These are phyloP conservation scores for Onthophagus sagittarius DNA, from an alignment of 2,888 invertebrate genomes.

Conservation along the genomic window DNA sequence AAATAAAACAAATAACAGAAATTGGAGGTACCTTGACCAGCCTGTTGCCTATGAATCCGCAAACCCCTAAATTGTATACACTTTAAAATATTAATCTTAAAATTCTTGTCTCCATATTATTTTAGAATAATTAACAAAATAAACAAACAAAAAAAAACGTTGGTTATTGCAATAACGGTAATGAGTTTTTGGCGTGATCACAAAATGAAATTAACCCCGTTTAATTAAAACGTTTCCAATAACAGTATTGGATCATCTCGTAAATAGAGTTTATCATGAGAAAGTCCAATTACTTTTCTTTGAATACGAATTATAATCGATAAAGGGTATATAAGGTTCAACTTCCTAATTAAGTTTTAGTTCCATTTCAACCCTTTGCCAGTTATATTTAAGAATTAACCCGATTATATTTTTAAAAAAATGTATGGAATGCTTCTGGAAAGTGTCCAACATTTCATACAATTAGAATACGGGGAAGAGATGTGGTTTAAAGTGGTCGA, in stretches of 20 bases:
- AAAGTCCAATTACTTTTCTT: neutral
- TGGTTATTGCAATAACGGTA: neutral
- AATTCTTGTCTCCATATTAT: no score
- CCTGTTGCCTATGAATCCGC: no score
- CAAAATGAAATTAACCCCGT: neutral
- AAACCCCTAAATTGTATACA: no score
- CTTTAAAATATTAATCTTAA: no score
- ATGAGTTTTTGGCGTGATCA: neutral
- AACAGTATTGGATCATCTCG: neutral
- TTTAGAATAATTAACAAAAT: no score
- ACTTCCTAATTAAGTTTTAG: neutral
- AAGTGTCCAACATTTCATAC: constrained; percentile 60
- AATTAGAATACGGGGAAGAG: constrained; percentile 73
- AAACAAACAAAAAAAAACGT: neutral
- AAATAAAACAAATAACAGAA: no score
- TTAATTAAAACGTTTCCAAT: neutral
- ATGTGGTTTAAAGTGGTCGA: constrained; percentile 71
- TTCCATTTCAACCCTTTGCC: neutral
- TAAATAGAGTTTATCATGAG: neutral
- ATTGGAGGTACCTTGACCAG: no score
- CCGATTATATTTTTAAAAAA: constrained; percentile 20
- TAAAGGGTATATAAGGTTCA: neutral
- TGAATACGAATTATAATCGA: neutral
- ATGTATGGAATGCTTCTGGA: constrained; percentile 66
- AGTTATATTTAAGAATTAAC: no score